Conservation (phyloP, 2,113 vertebrate species). For the Callipepla californica region DNA sequence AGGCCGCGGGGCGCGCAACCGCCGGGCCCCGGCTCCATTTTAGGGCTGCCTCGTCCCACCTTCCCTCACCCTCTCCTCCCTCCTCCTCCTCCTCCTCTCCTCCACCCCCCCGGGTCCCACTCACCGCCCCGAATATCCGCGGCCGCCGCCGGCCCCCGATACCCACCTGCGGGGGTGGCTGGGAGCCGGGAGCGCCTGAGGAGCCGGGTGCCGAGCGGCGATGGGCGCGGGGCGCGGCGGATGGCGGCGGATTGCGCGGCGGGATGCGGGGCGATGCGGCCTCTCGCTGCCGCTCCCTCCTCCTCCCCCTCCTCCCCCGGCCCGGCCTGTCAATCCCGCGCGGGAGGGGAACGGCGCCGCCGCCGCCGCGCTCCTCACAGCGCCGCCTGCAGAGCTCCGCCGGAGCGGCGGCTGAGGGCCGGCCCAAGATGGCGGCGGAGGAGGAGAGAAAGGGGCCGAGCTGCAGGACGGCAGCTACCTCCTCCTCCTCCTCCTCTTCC, state of each 20-base stretch:
- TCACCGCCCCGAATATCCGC: slow-evolving; percentile 21
- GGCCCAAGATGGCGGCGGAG: neutral
- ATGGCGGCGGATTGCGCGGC: slow-evolving; percentile 78
- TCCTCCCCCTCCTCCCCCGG: slow-evolving; percentile 1
- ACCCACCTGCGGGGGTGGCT: slow-evolving; percentile 76
- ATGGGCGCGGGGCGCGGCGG: slow-evolving; percentile 56
- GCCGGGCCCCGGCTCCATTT: slow-evolving; percentile 51
- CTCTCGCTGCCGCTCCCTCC: slow-evolving; percentile 38
- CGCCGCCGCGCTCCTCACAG: slow-evolving; percentile 48
- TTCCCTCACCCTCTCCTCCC: slow-evolving; percentile 26
- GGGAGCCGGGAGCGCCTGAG: slow-evolving; percentile 66
- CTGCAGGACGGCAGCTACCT: neutral
- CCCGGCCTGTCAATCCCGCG: slow-evolving; percentile 43
- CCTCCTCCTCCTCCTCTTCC: accelerated
- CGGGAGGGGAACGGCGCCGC: neutral
- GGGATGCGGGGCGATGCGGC: slow-evolving; percentile 28
- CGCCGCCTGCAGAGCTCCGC: slow-evolving; percentile 73
- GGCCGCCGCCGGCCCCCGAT: slow-evolving; percentile 3
- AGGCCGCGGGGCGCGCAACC: neutral
- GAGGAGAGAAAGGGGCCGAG: neutral
- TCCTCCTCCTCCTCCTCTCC: neutral
- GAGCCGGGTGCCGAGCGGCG: slow-evolving; percentile 50
- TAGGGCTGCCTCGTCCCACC: slow-evolving; percentile 31
- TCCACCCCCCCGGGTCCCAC: neutral
- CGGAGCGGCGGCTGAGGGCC: neutral